A percentile compares a stretch with the other conserved stretches of the same genome.
Evolutionary conservation across 1,140 invertebrate genomes (phyloP).

Genomic region (Drosophila teissieri): DNA sequence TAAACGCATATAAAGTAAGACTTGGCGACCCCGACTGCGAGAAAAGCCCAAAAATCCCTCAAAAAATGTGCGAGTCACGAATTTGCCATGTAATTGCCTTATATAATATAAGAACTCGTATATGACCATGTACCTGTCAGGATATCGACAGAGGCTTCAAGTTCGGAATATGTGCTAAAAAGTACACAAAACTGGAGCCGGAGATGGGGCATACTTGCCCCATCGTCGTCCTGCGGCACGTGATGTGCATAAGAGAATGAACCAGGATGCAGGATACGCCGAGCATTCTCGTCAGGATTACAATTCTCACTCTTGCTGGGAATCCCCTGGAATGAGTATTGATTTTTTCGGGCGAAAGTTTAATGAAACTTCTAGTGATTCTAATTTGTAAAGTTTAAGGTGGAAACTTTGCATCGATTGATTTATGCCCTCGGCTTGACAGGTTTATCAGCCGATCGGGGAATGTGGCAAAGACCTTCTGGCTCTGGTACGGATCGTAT

Average conservation of each 20-base stretch:
- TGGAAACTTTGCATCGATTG: conserved; percentile 46
- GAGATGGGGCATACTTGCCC: conserved; percentile 56
- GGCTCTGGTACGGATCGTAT: conserved; percentile 25
- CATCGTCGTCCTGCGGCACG: conserved; percentile 65
- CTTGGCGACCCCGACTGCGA: conserved; percentile 6
- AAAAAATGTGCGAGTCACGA: conserved; percentile 30
- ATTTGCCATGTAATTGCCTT: conserved; percentile 17
- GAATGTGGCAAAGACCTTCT: conserved; percentile 68
- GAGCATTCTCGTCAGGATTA: conserved; percentile 59
- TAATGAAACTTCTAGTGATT: conserved; percentile 35
- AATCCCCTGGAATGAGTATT: conserved; percentile 46
- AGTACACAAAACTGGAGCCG: conserved; percentile 65
- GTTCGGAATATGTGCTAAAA: conserved; percentile 71
- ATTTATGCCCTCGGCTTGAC: conserved; percentile 68
- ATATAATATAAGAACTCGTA: conserved; percentile 3
- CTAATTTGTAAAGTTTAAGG: conserved; percentile 61
- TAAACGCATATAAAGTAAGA: conserved; percentile 26
- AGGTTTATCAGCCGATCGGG: conserved; percentile 67
- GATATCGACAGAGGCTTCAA: conserved; percentile 45
- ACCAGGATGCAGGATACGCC: conserved; percentile 15
- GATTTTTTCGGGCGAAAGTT: conserved; percentile 66
- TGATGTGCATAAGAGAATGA: conserved; percentile 61
- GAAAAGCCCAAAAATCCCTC: conserved; percentile 1
- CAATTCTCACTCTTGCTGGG: conserved; percentile 42
- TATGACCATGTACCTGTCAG: conserved; percentile 24